These are phyloP conservation scores for Acheta domesticus DNA, from an alignment of 2,888 invertebrate species.

Conservation along the genomic window DNA sequence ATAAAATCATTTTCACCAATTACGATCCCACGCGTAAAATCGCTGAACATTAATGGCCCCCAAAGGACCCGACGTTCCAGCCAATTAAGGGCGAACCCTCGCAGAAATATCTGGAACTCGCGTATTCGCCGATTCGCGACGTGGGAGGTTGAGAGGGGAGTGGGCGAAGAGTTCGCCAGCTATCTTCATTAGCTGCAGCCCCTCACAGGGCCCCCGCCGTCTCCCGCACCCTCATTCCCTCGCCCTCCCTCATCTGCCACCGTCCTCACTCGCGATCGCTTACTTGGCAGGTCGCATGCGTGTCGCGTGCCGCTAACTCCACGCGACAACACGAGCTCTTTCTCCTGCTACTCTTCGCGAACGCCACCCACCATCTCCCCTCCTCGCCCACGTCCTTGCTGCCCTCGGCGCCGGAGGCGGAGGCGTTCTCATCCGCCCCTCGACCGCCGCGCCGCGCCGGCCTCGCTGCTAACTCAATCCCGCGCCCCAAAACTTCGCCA, in stretches of 20 bases:
- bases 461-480: not conserved
- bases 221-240: not conserved
- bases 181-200: not conserved
- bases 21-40: not conserved
- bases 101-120: not conserved
- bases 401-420: no score
- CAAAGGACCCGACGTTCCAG: not conserved
- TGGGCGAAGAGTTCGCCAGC: not conserved
- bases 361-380: no score
- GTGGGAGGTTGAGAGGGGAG: not conserved
- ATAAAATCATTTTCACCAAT: not conserved
- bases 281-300: no score
- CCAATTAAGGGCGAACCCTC: not conserved
- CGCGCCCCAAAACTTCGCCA: constrained; percentile 18
- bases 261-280: not conserved
- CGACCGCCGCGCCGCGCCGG: no score
- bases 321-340: no score
- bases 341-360: no score
- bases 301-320: no score
- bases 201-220: not conserved
- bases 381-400: no score
- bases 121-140: not conserved
- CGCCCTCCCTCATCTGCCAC: no score
- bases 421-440: no score
- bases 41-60: not conserved